Base-by-base conservation (phyloP, 2,113 vertebrate species). In the Cebus imitator region DNA sequence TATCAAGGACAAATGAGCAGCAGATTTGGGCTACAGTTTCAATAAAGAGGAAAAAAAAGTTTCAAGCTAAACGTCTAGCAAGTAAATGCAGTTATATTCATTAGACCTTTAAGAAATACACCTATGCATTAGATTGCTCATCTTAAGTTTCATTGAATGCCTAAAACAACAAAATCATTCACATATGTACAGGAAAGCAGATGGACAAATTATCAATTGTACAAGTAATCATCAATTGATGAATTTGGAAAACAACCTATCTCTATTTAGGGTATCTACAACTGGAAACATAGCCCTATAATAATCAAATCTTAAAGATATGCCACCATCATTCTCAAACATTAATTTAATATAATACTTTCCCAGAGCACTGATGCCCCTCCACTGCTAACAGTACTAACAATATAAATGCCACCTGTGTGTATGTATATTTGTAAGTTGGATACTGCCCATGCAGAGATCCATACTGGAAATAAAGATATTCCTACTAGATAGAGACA, bases 1-100 rank as follows among this genome's bases (percentile, higher is more conserved):
- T 96, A 99, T 99, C 37, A 99, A 99, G 0, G 99, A 99, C 97
- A 99, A 98, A 97, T 99, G 99, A 95, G 98, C 98, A 91, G 99
- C 88, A 80, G 99, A 99, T 93, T 99, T 99, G 21, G 99, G 99
- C 99, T 99, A 20, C 68, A 94, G 91, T 86, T 97, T 96, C 82
- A 97, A 92, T 93, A 72, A 55, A 52, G 96, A 87, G 57, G 57
- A 89, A 66, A 68, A 96, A 85, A 89, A 90, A 68, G 6, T 35
- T 93, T 13, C 18, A 50, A 95, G 66, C 11, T 85, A 92, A 89
- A 37, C 88, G 94, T 85, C 55, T 76, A 97, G 10, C 52, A 93
- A 95, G 37, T 87, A 20, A 83, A 45, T 94, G 35, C 97, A 93
- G n/a, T 96, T 82, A 86, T 72, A 91, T 58, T 96, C 61, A 70